Evolutionary conservation across 1,140 invertebrate species (phyloP).

Genomic region (Lepidurus packardi): DNA sequence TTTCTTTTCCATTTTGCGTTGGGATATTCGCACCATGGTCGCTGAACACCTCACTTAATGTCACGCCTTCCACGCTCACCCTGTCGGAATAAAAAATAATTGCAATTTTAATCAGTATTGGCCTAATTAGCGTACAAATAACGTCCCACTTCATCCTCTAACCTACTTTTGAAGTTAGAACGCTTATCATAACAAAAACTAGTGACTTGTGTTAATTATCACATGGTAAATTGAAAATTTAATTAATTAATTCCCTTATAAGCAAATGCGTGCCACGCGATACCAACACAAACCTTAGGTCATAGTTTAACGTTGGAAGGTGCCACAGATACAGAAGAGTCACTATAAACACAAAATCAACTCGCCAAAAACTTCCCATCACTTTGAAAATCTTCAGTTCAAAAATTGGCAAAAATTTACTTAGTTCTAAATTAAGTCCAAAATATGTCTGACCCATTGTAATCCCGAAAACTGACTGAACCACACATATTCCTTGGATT

Average conservation of each 20-base stretch:
- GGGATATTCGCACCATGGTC: neutral
- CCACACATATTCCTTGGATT: neutral
- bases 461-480: too few relatives aligned
- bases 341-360: neutral
- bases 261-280: too few relatives aligned
- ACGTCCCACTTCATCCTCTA: too few relatives aligned
- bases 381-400: too few relatives aligned
- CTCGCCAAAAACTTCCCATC: neutral
- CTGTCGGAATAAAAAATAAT: neutral
- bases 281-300: neutral
- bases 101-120: neutral
- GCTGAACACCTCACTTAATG: neutral
- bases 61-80: neutral
- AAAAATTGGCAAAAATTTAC: too few relatives aligned
- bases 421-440: too few relatives aligned
- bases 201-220: too few relatives aligned
- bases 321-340: slow-evolving; percentile 2
- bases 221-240: too few relatives aligned
- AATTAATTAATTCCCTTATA: too few relatives aligned
- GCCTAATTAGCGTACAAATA: neutral
- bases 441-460: too few relatives aligned
- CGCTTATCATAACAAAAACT: too few relatives aligned
- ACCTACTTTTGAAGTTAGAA: too few relatives aligned
- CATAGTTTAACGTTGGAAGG: neutral
- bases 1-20: neutral